Evolutionary conservation across 2,797 vertebrate genomes (phyloP), one percentile per base, ranked within the genome.

Genomic region (Eospalax fontanierii): DNA sequence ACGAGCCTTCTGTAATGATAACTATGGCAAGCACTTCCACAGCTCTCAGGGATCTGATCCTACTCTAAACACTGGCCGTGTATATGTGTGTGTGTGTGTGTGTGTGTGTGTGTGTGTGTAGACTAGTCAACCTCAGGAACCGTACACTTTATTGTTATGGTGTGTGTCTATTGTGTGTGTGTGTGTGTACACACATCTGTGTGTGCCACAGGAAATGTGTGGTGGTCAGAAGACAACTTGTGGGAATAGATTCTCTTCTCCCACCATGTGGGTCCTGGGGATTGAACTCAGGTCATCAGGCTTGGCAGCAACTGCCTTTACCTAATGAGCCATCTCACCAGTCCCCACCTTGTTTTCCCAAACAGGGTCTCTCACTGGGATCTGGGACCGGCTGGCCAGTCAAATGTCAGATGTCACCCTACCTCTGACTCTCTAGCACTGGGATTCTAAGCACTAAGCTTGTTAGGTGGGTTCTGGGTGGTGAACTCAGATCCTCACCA

Each of bases 1-100:
- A 46, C 35, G 61, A 30, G n/a, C 88, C 71, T 70, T 74, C 87
- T n/a, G 7, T 35, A 18, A 43, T 16, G 21, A 38, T 1, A 1
- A 1, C 38, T 43, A 26, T 0, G 2, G 79, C 10, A 1, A 22
- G 63, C n/a, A 33, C 30, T 6, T 28, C 5, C 4, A 38, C 0
- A 22, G 33, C 57, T 43, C 78, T 50, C 7, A 10, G 63, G 14
- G 6, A 21, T 22, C 46, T 4, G 0, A 33, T 33, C 21, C 59
- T 24, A 30, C 43, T 70, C 38, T 24, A 35, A 50, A 18, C 54
- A 70, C 30, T 19, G 54, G 19, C 61, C 12, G 35, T 21, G 59
- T 21, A 35, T 80, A n/a, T 38, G 54, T 80, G 78, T 76, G 43
- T 50, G 43, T 65, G 63, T 65, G 63, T 65, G 63, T 28, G 6